A percentile compares a stretch with the other conserved stretches of the same genome.
phyloP scores from a whole-genome alignment of 2,888 invertebrate genomes.

The Rhodophaea formosa region DNA sequence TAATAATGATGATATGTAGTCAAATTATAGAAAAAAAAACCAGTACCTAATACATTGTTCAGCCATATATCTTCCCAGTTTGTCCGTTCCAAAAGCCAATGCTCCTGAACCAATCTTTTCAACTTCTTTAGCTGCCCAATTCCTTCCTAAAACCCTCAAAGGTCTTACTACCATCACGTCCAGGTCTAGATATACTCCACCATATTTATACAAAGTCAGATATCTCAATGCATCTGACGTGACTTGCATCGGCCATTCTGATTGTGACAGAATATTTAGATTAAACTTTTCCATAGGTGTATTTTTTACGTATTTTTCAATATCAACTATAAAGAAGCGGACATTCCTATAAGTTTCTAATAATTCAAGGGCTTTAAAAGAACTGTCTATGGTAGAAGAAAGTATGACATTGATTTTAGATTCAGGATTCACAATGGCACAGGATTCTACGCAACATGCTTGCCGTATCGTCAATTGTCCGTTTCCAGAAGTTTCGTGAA shows the following conservation, averaged over 20 bases:
- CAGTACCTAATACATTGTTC: neutral
- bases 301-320: neutral
- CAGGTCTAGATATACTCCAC: constrained; percentile 88
- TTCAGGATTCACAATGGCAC: neutral
- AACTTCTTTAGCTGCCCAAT: neutral
- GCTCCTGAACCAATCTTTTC: neutral
- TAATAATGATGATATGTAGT: too few species aligned
- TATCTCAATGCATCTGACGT: constrained; percentile 84
- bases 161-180: constrained; percentile 86
- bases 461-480: neutral
- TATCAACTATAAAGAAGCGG: neutral
- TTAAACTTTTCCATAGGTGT: neutral
- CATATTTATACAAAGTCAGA: constrained; percentile 86
- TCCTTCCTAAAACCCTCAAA: constrained; percentile 74
- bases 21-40: neutral
- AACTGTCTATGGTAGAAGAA: neutral
- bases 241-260: constrained; percentile 79
- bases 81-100: neutral
- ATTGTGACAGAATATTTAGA: neutral
- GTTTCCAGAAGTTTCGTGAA: neutral
- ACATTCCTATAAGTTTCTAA: neutral
- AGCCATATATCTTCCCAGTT: neutral
- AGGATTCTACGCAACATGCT: neutral
- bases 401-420: neutral
- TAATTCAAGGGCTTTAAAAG: neutral